Percentiles rank a stretch among this genome's conserved stretches.
phyloP scores from a whole-genome alignment of 2,888 invertebrate genomes.

The Nemapogon koenigi region DNA sequence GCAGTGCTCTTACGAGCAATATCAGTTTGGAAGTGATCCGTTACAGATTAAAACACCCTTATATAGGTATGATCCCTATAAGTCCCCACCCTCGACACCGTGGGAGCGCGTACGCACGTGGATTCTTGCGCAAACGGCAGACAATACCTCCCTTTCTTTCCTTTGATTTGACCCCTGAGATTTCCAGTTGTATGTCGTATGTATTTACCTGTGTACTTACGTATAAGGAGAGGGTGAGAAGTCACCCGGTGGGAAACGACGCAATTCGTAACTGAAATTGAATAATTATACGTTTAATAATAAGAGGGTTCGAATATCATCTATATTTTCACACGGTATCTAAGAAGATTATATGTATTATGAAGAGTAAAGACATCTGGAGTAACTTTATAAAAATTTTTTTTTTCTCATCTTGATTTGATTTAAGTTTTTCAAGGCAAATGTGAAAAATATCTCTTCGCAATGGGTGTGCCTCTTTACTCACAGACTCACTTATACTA shows the following conservation, averaged over 20 bases:
- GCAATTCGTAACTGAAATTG: conserved; percentile 46
- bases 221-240: conserved; percentile 46
- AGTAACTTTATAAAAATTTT: no score
- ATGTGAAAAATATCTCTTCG: no score
- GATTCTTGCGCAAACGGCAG: conserved; percentile 45
- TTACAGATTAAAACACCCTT: conserved; percentile 29
- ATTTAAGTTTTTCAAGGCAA: no score
- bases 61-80: conserved; percentile 32
- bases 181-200: conserved; percentile 40
- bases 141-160: conserved; percentile 49
- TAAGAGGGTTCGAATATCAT: conserved; percentile 33
- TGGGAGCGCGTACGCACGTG: conserved; percentile 53
- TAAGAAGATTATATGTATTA: conserved; percentile 28
- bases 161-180: conserved; percentile 52
- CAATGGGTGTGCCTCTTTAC: no score
- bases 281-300: conserved; percentile 35
- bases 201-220: conserved; percentile 49
- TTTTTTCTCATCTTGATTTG: no score
- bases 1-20: conserved; percentile 24
- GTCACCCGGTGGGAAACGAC: conserved; percentile 51
- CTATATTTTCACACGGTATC: conserved; percentile 49
- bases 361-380: no score
- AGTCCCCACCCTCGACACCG: conserved; percentile 39
- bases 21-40: conserved; percentile 41
- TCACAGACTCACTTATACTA: no score